A percentile compares a stretch with the other conserved stretches of the same genome.
Conservation (phyloP, 2,888 invertebrate species). For the Bellardia pandia region DNA sequence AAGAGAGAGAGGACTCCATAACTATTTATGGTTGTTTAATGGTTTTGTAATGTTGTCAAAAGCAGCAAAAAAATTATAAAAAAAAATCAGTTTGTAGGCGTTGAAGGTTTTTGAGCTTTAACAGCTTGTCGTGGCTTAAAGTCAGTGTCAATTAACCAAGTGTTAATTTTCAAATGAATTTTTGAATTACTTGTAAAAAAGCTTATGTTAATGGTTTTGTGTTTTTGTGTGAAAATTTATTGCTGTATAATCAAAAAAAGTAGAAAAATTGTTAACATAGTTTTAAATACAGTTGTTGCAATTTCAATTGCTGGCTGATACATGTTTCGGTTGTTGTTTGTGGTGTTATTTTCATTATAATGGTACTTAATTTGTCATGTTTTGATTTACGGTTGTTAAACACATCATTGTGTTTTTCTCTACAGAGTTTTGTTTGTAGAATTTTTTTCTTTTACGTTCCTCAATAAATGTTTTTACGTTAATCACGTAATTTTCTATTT, state of each 20-base stretch:
- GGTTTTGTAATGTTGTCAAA: constrained; percentile 62
- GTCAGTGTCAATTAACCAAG: constrained; percentile 56
- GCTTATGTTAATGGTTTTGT: neutral
- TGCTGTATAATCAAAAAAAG: neutral
- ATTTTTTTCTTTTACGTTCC: neutral
- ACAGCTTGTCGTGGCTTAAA: constrained; percentile 30
- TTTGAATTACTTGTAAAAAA: neutral
- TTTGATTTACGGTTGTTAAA: constrained; percentile 64
- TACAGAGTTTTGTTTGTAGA: neutral
- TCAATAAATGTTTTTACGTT: constrained; percentile 30
- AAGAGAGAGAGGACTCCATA: neutral
- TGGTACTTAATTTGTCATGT: constrained; percentile 68
- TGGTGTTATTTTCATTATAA: constrained; percentile 17
- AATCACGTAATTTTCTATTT: constrained; percentile 62
- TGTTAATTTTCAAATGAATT: constrained; percentile 45
- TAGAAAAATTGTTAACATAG: constrained; percentile 8
- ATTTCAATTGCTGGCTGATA: constrained; percentile 28
- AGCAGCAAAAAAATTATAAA: constrained; percentile 1
- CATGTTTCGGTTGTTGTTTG: neutral
- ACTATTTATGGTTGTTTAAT: constrained; percentile 50
- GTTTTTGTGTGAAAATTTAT: constrained; percentile 33
- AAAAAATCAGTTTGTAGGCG: constrained; percentile 20
- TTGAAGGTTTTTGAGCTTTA: constrained; percentile 11
- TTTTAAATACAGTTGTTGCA: constrained; percentile 41
- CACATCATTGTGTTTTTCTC: constrained; percentile 22